phyloP scores from a whole-genome alignment of 2,888 invertebrate genomes.

The Noctua janthina region DNA sequence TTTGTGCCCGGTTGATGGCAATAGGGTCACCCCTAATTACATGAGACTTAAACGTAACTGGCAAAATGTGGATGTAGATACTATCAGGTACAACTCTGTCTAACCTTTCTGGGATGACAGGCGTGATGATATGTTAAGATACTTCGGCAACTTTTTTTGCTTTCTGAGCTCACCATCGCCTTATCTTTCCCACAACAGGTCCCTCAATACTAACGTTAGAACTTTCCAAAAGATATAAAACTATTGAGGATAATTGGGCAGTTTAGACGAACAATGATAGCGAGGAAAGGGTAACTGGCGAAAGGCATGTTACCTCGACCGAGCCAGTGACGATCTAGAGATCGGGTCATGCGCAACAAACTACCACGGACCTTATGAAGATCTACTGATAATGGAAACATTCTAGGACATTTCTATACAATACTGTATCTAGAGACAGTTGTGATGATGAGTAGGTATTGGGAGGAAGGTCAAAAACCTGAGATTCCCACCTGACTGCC shows the following conservation, averaged over 20 bases:
- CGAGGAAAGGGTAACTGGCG: slow-evolving; percentile 21
- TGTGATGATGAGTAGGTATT: no score
- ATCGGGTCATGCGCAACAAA: slow-evolving; percentile 12
- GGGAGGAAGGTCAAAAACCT: no score
- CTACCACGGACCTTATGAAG: not conserved
- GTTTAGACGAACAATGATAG: slow-evolving; percentile 53
- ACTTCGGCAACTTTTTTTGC: not conserved
- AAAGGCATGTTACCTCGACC: slow-evolving; percentile 29
- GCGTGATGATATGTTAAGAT: no score
- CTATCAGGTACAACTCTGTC: no score
- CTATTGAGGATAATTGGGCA: slow-evolving; percentile 56
- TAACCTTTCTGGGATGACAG: no score
- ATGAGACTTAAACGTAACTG: no score
- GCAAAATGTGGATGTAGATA: no score
- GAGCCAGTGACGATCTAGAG: slow-evolving; percentile 2
- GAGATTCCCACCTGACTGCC: no score
- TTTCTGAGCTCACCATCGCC: not conserved
- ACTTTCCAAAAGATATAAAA: slow-evolving; percentile 49
- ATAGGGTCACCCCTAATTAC: no score
- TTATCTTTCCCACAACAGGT: slow-evolving; percentile 2
- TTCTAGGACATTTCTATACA: not conserved
- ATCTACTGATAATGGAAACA: slow-evolving; percentile 1
- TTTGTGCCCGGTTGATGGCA: no score
- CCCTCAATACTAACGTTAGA: not conserved
- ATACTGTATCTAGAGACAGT: not conserved